Conservation (phyloP, 2,113 vertebrate genomes). For the Indicator maculatus region DNA sequence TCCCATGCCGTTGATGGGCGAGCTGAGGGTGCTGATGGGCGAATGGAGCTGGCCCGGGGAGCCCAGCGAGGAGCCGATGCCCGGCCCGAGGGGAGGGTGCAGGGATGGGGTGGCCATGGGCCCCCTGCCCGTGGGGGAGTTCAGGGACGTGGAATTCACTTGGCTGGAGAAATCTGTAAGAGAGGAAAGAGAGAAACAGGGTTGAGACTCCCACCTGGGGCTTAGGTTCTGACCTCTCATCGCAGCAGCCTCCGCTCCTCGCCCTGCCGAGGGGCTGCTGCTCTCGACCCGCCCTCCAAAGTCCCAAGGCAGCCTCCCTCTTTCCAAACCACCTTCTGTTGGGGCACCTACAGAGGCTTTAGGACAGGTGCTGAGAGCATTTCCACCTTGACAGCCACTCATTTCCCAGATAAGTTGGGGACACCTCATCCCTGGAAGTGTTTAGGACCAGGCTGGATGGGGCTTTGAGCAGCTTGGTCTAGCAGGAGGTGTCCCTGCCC, state of each 20-base stretch:
- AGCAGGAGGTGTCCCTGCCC: too few relatives aligned
- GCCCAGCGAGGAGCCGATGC: slow-evolving; percentile 87
- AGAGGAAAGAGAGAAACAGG: background rate
- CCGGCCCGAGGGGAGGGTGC: slow-evolving; percentile 78
- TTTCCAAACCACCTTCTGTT: background rate
- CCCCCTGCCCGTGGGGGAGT: slow-evolving; percentile 86
- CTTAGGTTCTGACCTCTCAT: too few relatives aligned
- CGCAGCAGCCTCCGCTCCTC: too few relatives aligned
- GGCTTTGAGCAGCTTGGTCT: too few relatives aligned
- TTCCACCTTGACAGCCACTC: background rate
- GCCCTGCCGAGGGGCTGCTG: background rate
- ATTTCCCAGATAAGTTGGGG: too few relatives aligned
- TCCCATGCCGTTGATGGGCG: slow-evolving; percentile 94
- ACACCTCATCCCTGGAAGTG: too few relatives aligned
- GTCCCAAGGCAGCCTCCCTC: background rate
- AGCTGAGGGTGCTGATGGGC: slow-evolving; percentile 90
- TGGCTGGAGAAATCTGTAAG: slow-evolving; percentile 89
- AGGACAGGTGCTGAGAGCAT: background rate
- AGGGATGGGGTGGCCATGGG: slow-evolving; percentile 90
- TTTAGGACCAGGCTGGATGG: too few relatives aligned
- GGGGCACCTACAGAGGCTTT: rapidly evolving
- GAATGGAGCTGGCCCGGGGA: slow-evolving; percentile 90
- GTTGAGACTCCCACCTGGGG: rapidly evolving
- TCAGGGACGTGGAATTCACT: slow-evolving; percentile 86
- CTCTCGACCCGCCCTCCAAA: background rate